Base-by-base conservation (phyloP, 2,113 vertebrate species). In the Hymenochirus boettgeri region DNA sequence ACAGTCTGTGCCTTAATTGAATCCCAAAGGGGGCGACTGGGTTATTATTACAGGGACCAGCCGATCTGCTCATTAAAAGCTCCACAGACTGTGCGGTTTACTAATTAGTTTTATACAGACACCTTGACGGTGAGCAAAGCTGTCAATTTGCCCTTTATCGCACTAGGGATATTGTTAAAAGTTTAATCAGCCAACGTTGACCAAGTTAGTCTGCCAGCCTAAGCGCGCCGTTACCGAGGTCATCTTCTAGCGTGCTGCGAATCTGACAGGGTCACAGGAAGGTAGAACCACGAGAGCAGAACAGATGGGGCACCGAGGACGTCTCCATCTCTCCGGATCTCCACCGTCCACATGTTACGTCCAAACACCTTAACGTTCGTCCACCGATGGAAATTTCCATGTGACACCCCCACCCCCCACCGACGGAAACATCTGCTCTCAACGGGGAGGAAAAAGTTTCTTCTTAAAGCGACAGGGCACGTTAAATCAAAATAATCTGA, bases 91-190 rank as follows among this genome's bases (percentile, higher is more conserved):
- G 83, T 85, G 88, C 79, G 81, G 84, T 90, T 81, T 87, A 88
- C 89, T 93, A 94, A 95, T 95, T 92, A 95, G 89, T 93, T 93
- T 92, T 88, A 92, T 88, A 89, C 87, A 92, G 91, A 92, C 91
- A 89, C 87, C 86, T 88, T 89, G 88, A 89, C 85, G 82, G 88
- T 84, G 85, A 84, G 79, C 80, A 85, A 83, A 88, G 84, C 88
- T 91, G 91, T 92, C 90, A 86, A 87, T 88, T 87, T 90, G 89
- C 86, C 88, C 86, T 89, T 88, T 90, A 85, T 87, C 81, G 85
- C 88, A 88, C 89, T 85, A 79, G 90, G 88, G 88, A 90, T 89
- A 85, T 89, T 88, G 85, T 89, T 89, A 89, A 89, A 89, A 90
- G 88, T 90, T 88, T 89, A 87, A 91, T 89, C 82, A 86, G 85